Percentiles rank a stretch among this genome's conserved stretches.
phyloP scores from a whole-genome alignment of 2,888 invertebrate genomes.

The Lithosia quadra region DNA sequence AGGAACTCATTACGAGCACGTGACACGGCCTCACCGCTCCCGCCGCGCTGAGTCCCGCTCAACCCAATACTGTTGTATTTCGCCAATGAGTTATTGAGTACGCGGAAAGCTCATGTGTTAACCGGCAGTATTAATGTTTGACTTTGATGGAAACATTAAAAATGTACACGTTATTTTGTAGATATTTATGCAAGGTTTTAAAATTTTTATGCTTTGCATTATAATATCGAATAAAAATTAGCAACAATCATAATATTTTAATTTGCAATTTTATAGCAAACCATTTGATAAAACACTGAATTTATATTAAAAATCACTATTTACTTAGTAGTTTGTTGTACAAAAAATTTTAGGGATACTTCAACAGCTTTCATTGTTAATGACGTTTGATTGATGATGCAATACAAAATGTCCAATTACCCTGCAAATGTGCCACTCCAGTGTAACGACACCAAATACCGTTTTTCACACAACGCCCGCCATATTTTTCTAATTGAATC shows the following conservation, averaged over 20 bases:
- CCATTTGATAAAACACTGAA: not conserved
- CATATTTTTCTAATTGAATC: constrained; percentile 86
- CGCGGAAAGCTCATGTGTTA: constrained; percentile 78
- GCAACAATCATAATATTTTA: not conserved
- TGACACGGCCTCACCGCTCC: constrained; percentile 79
- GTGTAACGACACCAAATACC: constrained; percentile 72
- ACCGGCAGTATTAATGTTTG: constrained; percentile 66
- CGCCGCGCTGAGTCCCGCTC: constrained; percentile 58
- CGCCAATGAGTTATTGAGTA: constrained; percentile 86
- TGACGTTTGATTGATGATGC: constrained; percentile 82
- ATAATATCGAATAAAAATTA: not conserved
- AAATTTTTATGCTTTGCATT: not conserved
- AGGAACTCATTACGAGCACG: constrained; percentile 85
- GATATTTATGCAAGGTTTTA: not conserved
- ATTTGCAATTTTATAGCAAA: not conserved
- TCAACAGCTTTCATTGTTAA: constrained; percentile 67
- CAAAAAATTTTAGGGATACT: constrained; percentile 35
- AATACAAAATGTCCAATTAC: constrained; percentile 83
- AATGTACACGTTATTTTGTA: constrained; percentile 27
- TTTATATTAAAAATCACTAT: not conserved
- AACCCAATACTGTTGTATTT: constrained; percentile 73
- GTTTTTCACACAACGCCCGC: constrained; percentile 68
- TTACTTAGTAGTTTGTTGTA: constrained; percentile 32
- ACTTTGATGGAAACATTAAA: constrained; percentile 57
- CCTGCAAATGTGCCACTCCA: constrained; percentile 71